Base-by-base conservation (phyloP, 2,797 vertebrate species). In the Melanotaenia parkinsoni region DNA sequence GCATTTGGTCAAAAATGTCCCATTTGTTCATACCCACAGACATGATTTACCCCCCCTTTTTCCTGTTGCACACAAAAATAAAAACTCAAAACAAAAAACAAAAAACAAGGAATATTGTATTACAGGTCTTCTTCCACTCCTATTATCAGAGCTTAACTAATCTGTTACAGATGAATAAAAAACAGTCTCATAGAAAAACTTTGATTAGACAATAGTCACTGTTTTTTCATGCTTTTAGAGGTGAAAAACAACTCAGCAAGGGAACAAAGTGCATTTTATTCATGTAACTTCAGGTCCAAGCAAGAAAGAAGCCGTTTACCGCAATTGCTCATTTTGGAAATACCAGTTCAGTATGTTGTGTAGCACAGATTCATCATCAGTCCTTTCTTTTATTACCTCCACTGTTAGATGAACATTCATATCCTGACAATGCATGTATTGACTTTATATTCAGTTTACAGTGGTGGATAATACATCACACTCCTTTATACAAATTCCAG, bases 1-100 rank as follows among this genome's bases (percentile, higher is more conserved):
- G 43, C 37, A 76, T 79, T 79, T 70, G 40, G 62, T 45, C 11
- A 54, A 51, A 57, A 70, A 54, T 30, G 28, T 60, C 32, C 54
- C n/a, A 28, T 28, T 35, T 32, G 20, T 11, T 58, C 4, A 32
- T 3, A 9, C 16, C 28, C 8, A 16, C 28, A 57, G 28, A 32
- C 26, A 18, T 3, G 22, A 5, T 40, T 40, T 40, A 5, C 30
- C 30, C 30, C 30, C 28, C 28, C 28, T 13, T 38, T 40, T 4
- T 14, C 13, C 38, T 4, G 38, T 40, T 40, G 38, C 38, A 2
- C 38, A 13, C 38, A 37, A 37, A 37, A 37, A 11, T 8, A 6
- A 6, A 33, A 33, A 33, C 7, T 6, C 32, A 33, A 33, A 33
- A 33, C 32, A 30, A 33, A 33, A 33, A 33, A 33, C 32, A 30